Evolutionary conservation across 2,113 vertebrate genomes (phyloP).

Genomic region (Lagopus leucura): DNA sequence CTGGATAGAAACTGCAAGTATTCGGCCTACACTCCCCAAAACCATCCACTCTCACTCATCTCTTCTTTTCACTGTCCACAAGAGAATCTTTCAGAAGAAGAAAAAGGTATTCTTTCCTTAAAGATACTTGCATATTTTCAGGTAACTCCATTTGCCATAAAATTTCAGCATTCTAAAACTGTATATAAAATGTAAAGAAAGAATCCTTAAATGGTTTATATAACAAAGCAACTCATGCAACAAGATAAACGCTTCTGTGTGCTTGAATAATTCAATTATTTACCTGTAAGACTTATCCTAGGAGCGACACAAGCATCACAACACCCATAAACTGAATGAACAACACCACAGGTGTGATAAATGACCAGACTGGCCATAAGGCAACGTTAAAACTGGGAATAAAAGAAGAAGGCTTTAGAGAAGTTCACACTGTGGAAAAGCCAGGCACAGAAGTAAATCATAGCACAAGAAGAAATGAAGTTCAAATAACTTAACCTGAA

Average conservation of each 20-base stretch:
- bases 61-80: not conserved
- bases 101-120: not conserved
- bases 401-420: not conserved
- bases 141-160: not conserved
- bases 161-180: not conserved
- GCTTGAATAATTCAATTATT: not conserved
- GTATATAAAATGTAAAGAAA: not conserved
- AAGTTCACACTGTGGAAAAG: not conserved
- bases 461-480: not conserved
- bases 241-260: not conserved
- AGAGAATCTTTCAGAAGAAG: not conserved
- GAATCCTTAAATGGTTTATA: not conserved
- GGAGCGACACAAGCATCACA: conserved; percentile 92
- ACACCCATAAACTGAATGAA: conserved; percentile 97
- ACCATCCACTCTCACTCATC: not conserved
- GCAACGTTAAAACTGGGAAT: conserved; percentile 90
- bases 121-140: not conserved
- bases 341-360: conserved; percentile 91
- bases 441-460: not conserved
- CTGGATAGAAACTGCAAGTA: not conserved
- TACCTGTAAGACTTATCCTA: conserved; percentile 85
- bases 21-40: not conserved
- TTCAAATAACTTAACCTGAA: not conserved
- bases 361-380: conserved; percentile 93
- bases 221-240: not conserved